Percentiles rank a stretch among this genome's conserved stretches.
phyloP scores from a whole-genome alignment of 2,113 vertebrate genomes.

The Stigmatopora argus region DNA sequence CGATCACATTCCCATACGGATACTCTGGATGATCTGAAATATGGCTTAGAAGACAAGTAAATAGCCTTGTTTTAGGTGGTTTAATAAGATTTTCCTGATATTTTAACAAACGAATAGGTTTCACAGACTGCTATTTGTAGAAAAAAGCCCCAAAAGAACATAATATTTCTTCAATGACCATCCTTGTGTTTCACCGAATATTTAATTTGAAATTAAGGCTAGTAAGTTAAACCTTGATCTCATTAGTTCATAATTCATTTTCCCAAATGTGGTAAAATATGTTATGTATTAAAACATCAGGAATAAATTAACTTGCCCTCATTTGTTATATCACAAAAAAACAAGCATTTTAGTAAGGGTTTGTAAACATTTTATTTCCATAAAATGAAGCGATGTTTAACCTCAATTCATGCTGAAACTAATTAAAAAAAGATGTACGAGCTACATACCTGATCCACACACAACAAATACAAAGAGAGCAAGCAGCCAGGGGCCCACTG shows the following conservation, averaged over 20 bases:
- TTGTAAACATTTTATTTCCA: neutral
- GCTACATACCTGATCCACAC: conserved; percentile 75
- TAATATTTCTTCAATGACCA: neutral
- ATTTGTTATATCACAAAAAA: neutral
- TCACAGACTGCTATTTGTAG: neutral
- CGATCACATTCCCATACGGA: conserved; percentile 84
- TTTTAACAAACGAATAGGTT: neutral
- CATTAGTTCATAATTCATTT: neutral
- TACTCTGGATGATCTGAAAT: conserved; percentile 89
- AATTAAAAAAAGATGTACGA: neutral
- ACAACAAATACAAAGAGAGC: conserved; percentile 80
- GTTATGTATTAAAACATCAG: too few species aligned
- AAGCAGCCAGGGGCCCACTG: conserved; percentile 78
- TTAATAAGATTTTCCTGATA: neutral
- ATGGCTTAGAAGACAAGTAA: conserved; percentile 67
- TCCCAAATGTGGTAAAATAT: too few species aligned
- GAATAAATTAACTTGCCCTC: too few species aligned
- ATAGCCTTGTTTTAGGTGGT: neutral
- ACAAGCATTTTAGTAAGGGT: neutral
- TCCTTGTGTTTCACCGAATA: too few species aligned
- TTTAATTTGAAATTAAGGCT: neutral
- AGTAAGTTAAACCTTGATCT: neutral
- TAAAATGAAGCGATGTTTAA: neutral
- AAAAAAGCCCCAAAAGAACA: neutral
- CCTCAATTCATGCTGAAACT: neutral